phyloP scores from a whole-genome alignment of 2,113 vertebrate genomes.

The Eupsittula cactorum region DNA sequence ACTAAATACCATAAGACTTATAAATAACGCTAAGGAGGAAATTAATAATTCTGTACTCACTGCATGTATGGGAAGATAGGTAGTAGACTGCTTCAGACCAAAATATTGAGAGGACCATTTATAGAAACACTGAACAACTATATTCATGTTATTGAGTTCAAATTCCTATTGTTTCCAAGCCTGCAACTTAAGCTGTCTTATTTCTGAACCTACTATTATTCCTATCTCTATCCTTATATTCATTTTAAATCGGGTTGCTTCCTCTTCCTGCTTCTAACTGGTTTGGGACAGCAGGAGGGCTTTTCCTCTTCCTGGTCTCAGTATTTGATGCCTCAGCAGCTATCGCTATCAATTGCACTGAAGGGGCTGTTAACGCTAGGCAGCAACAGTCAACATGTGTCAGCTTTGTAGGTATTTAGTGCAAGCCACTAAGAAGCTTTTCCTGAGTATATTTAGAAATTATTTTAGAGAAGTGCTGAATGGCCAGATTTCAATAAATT shows the following conservation, averaged over 20 bases:
- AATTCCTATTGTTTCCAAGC: background rate
- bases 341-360: background rate
- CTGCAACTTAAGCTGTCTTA: background rate
- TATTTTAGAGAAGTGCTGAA: conserved; percentile 15
- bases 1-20: background rate
- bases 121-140: background rate
- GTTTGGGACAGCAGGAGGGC: background rate
- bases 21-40: background rate
- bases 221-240: background rate
- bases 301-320: background rate
- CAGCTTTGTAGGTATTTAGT: conserved; percentile 35
- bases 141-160: background rate
- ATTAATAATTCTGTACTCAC: background rate
- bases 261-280: background rate
- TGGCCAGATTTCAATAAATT: conserved; percentile 45
- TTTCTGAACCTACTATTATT: background rate
- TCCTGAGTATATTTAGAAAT: conserved; percentile 39
- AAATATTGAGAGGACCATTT: background rate
- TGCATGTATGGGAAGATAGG: background rate
- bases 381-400: background rate
- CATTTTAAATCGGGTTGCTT: background rate
- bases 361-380: background rate
- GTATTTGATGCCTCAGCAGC: background rate
- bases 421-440: conserved; percentile 44
- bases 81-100: background rate